These are phyloP conservation scores for Watsonalla binaria DNA, from an alignment of 2,888 invertebrate species.

Conservation along the genomic window DNA sequence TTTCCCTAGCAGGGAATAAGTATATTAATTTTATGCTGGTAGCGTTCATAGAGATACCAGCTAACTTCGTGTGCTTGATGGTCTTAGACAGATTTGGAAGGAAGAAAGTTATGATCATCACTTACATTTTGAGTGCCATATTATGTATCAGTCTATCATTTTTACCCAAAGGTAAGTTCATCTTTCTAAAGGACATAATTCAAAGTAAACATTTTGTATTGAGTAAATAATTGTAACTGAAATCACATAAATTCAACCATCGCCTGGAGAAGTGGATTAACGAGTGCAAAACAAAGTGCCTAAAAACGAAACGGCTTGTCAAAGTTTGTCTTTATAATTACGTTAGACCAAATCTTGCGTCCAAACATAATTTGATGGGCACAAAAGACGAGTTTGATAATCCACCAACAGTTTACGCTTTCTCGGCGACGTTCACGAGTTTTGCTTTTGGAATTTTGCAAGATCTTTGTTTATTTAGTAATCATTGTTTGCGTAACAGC, in stretches of 20 bases:
- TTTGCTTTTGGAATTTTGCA: slow-evolving; percentile 31
- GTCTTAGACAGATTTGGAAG: slow-evolving; percentile 82
- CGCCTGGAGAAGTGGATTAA: slow-evolving; percentile 12
- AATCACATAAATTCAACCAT: slow-evolving; percentile 4
- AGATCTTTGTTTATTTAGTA: slow-evolving; percentile 52
- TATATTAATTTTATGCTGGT: slow-evolving; percentile 86
- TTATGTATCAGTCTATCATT: slow-evolving; percentile 81
- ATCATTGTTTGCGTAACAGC: slow-evolving; percentile 55
- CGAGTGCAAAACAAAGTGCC: slow-evolving; percentile 16
- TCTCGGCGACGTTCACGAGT: slow-evolving; percentile 13
- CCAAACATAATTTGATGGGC: slow-evolving; percentile 46
- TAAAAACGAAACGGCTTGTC: slow-evolving; percentile 25
- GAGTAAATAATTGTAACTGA: background rate
- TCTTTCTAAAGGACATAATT: background rate
- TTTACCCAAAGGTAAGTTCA: slow-evolving; percentile 72
- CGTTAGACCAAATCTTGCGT: slow-evolving; percentile 36
- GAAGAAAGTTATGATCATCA: slow-evolving; percentile 79
- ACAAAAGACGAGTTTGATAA: slow-evolving; percentile 48
- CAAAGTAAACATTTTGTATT: background rate
- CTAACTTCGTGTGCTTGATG: slow-evolving; percentile 80
- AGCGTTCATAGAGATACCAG: slow-evolving; percentile 85
- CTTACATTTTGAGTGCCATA: slow-evolving; percentile 81
- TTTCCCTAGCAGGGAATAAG: slow-evolving; percentile 85
- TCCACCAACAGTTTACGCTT: slow-evolving; percentile 31
- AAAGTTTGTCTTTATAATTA: slow-evolving; percentile 30